Evolutionary conservation across 2,888 invertebrate species (phyloP).

Genomic region (Clistopyga incitator): DNA sequence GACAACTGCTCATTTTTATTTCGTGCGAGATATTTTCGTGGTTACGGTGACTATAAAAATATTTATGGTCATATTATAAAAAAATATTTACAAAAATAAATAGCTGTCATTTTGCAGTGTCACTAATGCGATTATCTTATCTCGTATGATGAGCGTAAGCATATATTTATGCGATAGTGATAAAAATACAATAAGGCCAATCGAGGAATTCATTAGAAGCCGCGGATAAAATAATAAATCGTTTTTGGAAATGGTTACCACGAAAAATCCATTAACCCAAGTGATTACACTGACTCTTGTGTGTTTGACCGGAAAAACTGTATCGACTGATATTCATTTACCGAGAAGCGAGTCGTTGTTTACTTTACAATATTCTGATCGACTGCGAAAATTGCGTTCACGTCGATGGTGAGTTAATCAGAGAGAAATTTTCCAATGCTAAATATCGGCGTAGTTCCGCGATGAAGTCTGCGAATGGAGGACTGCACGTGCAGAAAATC

Average conservation of each 20-base stretch:
- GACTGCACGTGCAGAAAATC: conserved; percentile 3
- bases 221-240: background rate
- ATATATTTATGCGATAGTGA: too few relatives aligned
- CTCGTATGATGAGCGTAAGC: too few relatives aligned
- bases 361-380: background rate
- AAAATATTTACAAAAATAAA: too few relatives aligned
- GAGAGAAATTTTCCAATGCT: conserved; percentile 4
- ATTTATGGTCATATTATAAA: too few relatives aligned
- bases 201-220: background rate
- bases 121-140: too few relatives aligned
- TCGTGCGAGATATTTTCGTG: too few relatives aligned
- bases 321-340: conserved; percentile 12
- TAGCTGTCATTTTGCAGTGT: too few relatives aligned
- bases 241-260: background rate
- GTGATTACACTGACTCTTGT: background rate
- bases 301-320: conserved; percentile 7
- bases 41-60: too few relatives aligned
- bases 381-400: background rate
- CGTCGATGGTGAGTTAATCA: background rate
- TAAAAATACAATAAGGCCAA: too few relatives aligned
- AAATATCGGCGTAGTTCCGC: background rate
- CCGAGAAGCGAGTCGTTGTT: background rate
- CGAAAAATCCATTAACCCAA: background rate
- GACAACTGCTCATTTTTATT: too few relatives aligned
- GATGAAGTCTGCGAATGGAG: background rate